phyloP scores from a whole-genome alignment of 2,888 invertebrate species.

The Pyralis farinalis region DNA sequence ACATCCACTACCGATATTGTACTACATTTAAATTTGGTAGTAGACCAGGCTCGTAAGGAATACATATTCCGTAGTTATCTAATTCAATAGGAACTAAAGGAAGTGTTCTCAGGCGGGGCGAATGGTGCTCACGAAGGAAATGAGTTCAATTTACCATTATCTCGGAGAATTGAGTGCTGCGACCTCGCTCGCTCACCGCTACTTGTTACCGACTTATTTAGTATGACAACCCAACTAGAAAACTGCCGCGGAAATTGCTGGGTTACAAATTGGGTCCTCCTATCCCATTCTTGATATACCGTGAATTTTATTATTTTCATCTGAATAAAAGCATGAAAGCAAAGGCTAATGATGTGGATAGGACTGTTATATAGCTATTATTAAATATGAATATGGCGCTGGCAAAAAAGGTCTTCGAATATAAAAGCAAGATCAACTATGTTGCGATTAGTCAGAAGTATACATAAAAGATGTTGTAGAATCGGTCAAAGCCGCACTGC shows the following conservation, averaged over 20 bases:
- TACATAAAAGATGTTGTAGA: too few species aligned
- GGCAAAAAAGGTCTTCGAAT: too few species aligned
- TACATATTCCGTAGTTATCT: conserved; percentile 39
- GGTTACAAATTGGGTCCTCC: conserved; percentile 41
- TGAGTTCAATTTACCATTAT: conserved; percentile 70
- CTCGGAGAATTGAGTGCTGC: conserved; percentile 52
- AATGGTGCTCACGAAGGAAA: conserved; percentile 54
- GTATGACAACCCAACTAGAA: conserved; percentile 49
- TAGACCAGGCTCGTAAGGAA: not conserved
- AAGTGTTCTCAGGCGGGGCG: conserved; percentile 38
- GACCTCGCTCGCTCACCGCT: conserved; percentile 40
- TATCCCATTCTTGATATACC: conserved; percentile 30
- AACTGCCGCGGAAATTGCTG: conserved; percentile 48
- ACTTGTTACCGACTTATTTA: conserved; percentile 50
- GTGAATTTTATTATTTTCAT: conserved; percentile 21
- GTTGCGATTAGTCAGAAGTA: too few species aligned
- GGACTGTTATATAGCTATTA: too few species aligned
- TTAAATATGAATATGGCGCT: too few species aligned
- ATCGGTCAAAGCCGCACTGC: too few species aligned
- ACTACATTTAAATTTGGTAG: too few species aligned
- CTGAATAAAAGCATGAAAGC: not conserved
- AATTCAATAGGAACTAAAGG: conserved; percentile 48
- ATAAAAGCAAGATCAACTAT: too few species aligned
- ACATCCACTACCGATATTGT: too few species aligned
- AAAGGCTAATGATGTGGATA: too few species aligned